Evolutionary conservation across 2,797 vertebrate genomes (phyloP).

Genomic region (Sternotherus odoratus): DNA sequence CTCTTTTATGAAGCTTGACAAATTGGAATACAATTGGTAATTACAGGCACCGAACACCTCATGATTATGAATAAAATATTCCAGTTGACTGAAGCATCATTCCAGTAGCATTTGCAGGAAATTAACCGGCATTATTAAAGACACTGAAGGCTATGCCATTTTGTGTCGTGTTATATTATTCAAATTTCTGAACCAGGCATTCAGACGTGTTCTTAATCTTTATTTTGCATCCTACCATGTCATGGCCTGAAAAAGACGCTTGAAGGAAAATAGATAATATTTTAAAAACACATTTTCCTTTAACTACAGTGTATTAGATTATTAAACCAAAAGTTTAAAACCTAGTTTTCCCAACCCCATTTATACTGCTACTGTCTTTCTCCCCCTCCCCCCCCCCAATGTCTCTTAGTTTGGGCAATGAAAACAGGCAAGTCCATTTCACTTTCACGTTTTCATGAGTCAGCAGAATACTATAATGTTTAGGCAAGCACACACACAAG

Average conservation of each 20-base stretch:
- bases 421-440: neutral
- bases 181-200: slow-evolving; percentile 64
- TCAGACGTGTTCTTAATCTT: slow-evolving; percentile 58
- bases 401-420: neutral
- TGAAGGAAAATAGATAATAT: neutral
- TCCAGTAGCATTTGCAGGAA: slow-evolving; percentile 66
- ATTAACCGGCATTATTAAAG: slow-evolving; percentile 74
- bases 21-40: slow-evolving; percentile 75
- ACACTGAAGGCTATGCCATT: slow-evolving; percentile 66
- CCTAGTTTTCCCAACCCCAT: neutral
- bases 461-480: rapidly evolving
- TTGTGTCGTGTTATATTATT: slow-evolving; percentile 71
- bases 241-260: neutral
- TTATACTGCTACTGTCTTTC: neutral
- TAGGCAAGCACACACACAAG: rapidly evolving
- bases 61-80: slow-evolving; percentile 74
- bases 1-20: slow-evolving; percentile 66
- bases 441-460: neutral
- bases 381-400: too few species aligned
- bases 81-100: slow-evolving; percentile 67
- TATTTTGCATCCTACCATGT: slow-evolving; percentile 48
- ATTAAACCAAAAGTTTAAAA: neutral
- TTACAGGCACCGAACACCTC: slow-evolving; percentile 72
- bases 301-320: neutral
- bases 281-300: neutral